Percentiles rank a stretch among this genome's conserved stretches.
Conservation (phyloP, 2,888 invertebrate species). For the Leucophenga maculata region DNA sequence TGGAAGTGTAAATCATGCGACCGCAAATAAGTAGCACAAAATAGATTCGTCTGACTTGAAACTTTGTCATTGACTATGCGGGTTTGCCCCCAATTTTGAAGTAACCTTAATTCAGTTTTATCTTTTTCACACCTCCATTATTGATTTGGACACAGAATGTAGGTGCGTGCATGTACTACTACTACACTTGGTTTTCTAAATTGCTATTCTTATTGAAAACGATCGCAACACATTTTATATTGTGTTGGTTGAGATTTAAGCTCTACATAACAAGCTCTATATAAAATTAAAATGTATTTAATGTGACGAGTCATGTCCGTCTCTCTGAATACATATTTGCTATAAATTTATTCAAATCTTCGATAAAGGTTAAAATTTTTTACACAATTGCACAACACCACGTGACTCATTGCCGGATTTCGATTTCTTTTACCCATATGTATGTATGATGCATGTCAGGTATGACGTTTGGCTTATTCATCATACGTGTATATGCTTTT, state of each 20-base stretch:
- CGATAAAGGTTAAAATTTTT: neutral
- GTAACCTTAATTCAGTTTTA: constrained; percentile 12
- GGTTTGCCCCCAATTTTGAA: constrained; percentile 28
- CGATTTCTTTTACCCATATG: neutral
- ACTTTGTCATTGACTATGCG: constrained; percentile 5
- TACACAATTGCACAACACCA: neutral
- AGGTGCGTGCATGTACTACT: neutral
- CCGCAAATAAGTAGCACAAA: too few species aligned
- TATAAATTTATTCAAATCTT: too few species aligned
- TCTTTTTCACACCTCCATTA: constrained; percentile 1
- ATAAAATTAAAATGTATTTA: too few species aligned
- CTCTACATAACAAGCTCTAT: too few species aligned
- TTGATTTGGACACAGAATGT: neutral
- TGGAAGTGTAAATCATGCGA: too few species aligned
- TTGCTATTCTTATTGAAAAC: too few species aligned
- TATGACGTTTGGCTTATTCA: neutral
- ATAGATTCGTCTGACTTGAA: too few species aligned
- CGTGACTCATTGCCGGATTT: constrained; percentile 5
- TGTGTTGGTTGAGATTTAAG: too few species aligned
- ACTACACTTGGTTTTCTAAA: too few species aligned
- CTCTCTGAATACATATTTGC: too few species aligned
- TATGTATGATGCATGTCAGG: neutral
- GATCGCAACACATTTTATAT: too few species aligned
- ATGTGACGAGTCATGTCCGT: too few species aligned
- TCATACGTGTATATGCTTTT: neutral